Conservation (phyloP, 2,113 vertebrate species). For the Malurus melanocephalus region DNA sequence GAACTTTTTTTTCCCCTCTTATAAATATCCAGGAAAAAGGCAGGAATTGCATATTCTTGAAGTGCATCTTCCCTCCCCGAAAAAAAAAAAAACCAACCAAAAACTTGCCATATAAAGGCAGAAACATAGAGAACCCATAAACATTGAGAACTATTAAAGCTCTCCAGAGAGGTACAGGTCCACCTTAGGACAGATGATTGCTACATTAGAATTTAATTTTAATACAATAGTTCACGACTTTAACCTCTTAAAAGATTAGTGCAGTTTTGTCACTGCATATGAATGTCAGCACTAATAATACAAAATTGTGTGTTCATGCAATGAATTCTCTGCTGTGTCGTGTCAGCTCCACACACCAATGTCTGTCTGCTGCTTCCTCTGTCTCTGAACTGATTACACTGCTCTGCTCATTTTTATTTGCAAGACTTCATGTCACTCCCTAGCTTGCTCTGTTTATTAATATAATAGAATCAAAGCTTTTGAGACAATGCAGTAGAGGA, state of each 20-base stretch:
- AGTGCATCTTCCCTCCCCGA: neutral
- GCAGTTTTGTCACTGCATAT: neutral
- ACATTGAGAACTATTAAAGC: neutral
- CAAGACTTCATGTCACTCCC: neutral
- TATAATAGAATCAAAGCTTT: neutral
- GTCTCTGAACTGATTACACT: neutral
- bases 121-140: neutral
- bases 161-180: neutral
- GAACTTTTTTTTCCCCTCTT: neutral
- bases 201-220: neutral
- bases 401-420: neutral
- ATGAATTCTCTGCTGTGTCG: slow-evolving; percentile 32
- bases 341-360: neutral
- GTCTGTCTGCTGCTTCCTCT: slow-evolving; percentile 20
- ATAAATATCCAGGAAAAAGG: neutral
- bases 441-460: slow-evolving; percentile 3
- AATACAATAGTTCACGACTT: neutral
- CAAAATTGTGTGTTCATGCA: slow-evolving; percentile 19
- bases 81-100: neutral
- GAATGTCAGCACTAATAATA: neutral
- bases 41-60: neutral
- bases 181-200: neutral
- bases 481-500: neutral
- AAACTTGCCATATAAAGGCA: neutral
- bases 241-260: neutral